These are phyloP conservation scores for Marcusenius ussheri DNA, from an alignment of 2,113 vertebrate species.

Conservation along the genomic window DNA sequence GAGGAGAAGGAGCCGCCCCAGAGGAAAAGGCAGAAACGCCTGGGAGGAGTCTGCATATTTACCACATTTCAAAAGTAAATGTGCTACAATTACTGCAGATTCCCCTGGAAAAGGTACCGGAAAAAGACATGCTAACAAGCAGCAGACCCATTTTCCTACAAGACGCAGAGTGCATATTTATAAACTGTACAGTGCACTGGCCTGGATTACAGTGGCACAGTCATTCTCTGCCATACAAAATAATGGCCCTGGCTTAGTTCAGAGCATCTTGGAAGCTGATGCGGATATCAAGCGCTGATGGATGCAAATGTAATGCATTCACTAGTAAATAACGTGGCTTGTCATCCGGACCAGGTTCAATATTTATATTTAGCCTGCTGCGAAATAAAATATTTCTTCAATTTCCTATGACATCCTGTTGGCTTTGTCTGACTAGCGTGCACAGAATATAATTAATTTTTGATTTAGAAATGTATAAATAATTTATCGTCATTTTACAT, in stretches of 20 bases:
- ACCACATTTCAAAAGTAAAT: neutral
- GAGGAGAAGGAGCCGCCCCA: neutral
- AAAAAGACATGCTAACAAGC: neutral
- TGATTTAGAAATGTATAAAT: neutral
- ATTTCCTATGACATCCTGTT: neutral
- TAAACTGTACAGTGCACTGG: neutral
- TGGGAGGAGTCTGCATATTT: neutral
- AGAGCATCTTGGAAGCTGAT: neutral
- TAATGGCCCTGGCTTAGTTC: neutral
- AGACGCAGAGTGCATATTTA: neutral
- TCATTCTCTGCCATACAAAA: neutral
- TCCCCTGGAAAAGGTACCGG: neutral
- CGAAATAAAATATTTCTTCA: neutral
- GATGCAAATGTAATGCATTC: neutral
- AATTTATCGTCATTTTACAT: neutral
- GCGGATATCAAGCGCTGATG: neutral
- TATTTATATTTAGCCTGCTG: neutral
- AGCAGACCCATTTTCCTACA: neutral
- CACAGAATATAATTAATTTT: neutral
- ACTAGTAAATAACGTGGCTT: neutral
- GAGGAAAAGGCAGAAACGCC: constrained; percentile 55
- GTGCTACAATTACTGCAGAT: constrained; percentile 12
- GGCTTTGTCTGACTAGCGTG: neutral
- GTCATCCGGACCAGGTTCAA: neutral
- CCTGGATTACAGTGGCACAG: neutral